Evolutionary conservation across 2,797 vertebrate genomes (phyloP).

Genomic region (Sebastes wilsoni): DNA sequence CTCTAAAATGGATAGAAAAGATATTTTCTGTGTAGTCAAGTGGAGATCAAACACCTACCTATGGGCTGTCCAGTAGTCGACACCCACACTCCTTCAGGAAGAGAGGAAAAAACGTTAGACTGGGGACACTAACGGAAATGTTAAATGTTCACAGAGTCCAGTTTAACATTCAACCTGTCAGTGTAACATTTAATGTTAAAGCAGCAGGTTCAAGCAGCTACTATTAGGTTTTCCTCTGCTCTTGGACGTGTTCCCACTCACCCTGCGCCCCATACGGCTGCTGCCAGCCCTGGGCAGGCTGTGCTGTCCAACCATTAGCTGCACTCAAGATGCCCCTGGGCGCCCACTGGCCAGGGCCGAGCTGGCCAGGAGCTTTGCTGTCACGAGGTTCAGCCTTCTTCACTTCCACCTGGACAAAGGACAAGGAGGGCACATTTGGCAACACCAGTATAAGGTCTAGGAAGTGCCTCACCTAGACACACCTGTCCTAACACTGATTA

Average conservation of each 20-base stretch:
- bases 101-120: constrained; percentile 11
- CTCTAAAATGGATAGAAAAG: constrained; percentile 5
- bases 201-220: constrained; percentile 20
- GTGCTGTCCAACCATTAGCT: constrained; percentile 98
- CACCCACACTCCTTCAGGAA: constrained; percentile 95
- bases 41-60: constrained; percentile 82
- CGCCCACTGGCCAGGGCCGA: constrained; percentile 93
- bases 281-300: constrained; percentile 95
- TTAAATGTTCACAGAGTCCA: not conserved
- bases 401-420: constrained; percentile 98
- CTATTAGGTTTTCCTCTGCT: constrained; percentile 32
- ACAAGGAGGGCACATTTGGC: constrained; percentile 82
- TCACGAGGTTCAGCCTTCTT: constrained; percentile 98
- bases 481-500: constrained; percentile 83
- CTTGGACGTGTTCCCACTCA: constrained; percentile 80
- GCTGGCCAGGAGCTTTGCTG: constrained; percentile 95
- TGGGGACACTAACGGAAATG: constrained; percentile 7
- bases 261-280: constrained; percentile 97
- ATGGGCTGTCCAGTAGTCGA: constrained; percentile 96
- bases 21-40: constrained; percentile 2
- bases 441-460: constrained; percentile 45
- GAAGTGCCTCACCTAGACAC: constrained; percentile 82
- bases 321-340: constrained; percentile 93
- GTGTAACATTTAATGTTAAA: constrained; percentile 24
- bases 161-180: constrained; percentile 14